Evolutionary conservation across 1,140 invertebrate species (phyloP), one percentile per base, ranked within the genome.

Genomic region (Leptoteleia sp.): DNA sequence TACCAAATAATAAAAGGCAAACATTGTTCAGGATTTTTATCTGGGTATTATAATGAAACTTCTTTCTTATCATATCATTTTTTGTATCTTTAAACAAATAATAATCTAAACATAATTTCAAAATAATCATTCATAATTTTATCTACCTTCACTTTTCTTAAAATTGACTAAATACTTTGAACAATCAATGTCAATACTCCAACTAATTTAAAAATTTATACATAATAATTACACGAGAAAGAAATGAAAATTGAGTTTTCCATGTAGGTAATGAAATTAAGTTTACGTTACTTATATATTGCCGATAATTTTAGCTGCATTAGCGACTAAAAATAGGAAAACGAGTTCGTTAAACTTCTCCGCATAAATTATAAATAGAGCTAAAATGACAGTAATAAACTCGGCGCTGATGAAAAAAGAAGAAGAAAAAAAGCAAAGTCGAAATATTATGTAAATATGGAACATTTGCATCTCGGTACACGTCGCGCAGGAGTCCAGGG

Each of bases 381-480:
- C 25, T 38, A 45, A 76, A 67, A 67, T 54, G 59, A 57, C 45
- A 35, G 37, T 67, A 57, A 64, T 52, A 57, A 55, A 50, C 13
- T 68, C 22, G 50, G 33, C 13, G 29, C 22, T 33, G 25, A 15
- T 40, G 57, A 59, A 45, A 72, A 57, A 62, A 54, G 61, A 50
- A 31, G 57, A 59, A 45, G 62, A 57, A 62, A 54, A 70, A 50
- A 31, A 25, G 8, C 9, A 22, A 52, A 65, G 61, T 71, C 61
- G 45, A 48, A 78, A 72, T 61, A 78, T 68, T 62, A 68, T 79
- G 68, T 67, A 79, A 67, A 67, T 47, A 73, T 42, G 42, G 62
- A 50, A 68, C 55, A 62, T 73, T 67, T 61, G 68, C 68, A 62
- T 67, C 48, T 7, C 4, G 8, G 22, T 64, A 45, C 31, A 61